These are phyloP conservation scores for Mesorhabditis sp. DNA, from an alignment of 2,888 invertebrate species.

Conservation along the genomic window DNA sequence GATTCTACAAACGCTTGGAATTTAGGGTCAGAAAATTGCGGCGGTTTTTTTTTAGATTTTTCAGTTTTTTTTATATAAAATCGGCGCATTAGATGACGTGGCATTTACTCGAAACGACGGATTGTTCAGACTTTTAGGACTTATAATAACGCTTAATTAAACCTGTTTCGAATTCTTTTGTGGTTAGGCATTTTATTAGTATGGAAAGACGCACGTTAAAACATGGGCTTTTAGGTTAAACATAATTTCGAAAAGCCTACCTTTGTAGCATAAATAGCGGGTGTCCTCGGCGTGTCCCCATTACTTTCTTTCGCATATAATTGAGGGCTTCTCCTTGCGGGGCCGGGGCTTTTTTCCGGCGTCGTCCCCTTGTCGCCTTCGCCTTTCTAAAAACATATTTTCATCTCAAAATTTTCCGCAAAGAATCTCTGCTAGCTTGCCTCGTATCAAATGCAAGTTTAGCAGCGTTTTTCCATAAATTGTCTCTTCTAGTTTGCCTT, in stretches of 20 bases:
- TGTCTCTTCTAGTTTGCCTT: slow-evolving; percentile 13
- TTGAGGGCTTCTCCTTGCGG: not conserved
- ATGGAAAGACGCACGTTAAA: too few relatives aligned
- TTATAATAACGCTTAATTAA: too few relatives aligned
- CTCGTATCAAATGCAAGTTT: not conserved
- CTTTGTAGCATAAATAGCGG: slow-evolving; percentile 24
- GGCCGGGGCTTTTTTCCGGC: not conserved
- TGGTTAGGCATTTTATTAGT: too few relatives aligned
- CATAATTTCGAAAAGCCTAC: too few relatives aligned
- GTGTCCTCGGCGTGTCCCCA: slow-evolving; percentile 27
- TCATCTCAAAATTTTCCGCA: slow-evolving; percentile 6
- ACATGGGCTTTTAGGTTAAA: too few relatives aligned
- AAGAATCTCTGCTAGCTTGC: not conserved
- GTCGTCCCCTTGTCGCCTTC: slow-evolving; percentile 7
- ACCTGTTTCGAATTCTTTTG: too few relatives aligned
- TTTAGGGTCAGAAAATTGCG: too few relatives aligned
- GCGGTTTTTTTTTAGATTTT: too few relatives aligned
- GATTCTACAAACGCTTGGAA: too few relatives aligned
- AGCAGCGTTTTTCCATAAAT: not conserved
- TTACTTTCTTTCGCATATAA: slow-evolving; percentile 6
- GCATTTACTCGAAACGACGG: too few relatives aligned
- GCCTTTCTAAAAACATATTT: slow-evolving; percentile 10
- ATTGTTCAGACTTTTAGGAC: not conserved
- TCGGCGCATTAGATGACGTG: too few relatives aligned
- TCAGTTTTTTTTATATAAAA: too few relatives aligned